Evolutionary conservation across 1,140 invertebrate species (phyloP), one percentile per base, ranked within the genome.

Genomic region (Heterodera carotae): DNA sequence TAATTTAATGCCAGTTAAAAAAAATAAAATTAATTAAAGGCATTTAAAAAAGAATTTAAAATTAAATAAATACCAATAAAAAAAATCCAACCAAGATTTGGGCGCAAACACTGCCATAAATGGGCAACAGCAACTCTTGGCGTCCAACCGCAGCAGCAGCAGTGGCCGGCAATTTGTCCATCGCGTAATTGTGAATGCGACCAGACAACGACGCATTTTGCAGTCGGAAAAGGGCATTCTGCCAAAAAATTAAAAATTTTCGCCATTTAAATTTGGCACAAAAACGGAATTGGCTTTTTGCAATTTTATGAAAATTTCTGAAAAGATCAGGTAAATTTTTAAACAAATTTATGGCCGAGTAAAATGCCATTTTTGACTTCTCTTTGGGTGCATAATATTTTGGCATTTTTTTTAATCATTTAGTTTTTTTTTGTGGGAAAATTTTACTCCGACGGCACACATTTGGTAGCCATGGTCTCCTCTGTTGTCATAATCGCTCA

Each of bases 41-140:
- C n/a, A n/a, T n/a, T n/a, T n/a, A n/a, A n/a, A n/a, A n/a, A n/a
- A n/a, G n/a, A n/a, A n/a, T n/a, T n/a, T n/a, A n/a, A n/a, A n/a
- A n/a, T n/a, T n/a, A n/a, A n/a, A n/a, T n/a, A 29, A 8, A 25
- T 53, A n/a, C 2, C 6, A 15, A 48, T 4, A 56, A 56, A 15
- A 18, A 56, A 22, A 18, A 18, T 56, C 5, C 15, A 56, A 74
- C 72, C 56, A 74, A 64, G 64, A 74, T 33, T 74, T 74, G 72
- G 64, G 56, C 72, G 8, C 72, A 39, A 31, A 74, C 39, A 29
- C 39, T 74, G n/a, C 72, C 72, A 33, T 74, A 74, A 18, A 74
- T 31, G 8, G 72, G 72, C 29, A 74, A 74, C n/a, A n/a, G n/a
- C 33, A 74, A 64, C 29, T 43, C 43, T 27, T 74, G 56, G 27